These are phyloP conservation scores for Tupaia chinensis DNA, from an alignment of 2,113 vertebrate genomes.

Conservation along the genomic window DNA sequence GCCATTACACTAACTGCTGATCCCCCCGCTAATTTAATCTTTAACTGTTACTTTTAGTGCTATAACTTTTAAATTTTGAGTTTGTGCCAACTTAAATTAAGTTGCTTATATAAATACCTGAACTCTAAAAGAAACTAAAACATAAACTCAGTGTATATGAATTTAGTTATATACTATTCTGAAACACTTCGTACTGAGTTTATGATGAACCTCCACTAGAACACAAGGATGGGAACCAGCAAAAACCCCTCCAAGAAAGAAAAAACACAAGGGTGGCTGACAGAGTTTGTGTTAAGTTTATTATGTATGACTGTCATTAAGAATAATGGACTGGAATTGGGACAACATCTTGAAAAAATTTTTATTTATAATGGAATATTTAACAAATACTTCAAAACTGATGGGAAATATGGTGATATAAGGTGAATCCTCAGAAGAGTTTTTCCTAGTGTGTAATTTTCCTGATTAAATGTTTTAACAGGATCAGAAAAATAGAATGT, in stretches of 20 bases:
- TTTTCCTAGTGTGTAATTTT: not conserved
- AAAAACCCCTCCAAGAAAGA: too few relatives aligned
- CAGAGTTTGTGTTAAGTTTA: too few relatives aligned
- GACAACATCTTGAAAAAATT: not conserved
- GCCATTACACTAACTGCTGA: too few relatives aligned
- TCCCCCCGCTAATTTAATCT: too few relatives aligned
- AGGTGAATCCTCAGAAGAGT: not conserved
- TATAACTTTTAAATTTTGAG: not conserved
- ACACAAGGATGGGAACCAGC: not conserved
- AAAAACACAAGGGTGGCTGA: too few relatives aligned
- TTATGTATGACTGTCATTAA: too few relatives aligned
- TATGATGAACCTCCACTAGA: not conserved
- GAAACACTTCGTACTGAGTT: not conserved
- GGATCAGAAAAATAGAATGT: not conserved
- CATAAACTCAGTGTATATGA: not conserved
- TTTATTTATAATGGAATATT: not conserved
- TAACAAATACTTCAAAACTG: not conserved
- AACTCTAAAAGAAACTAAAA: not conserved
- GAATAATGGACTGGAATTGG: not conserved
- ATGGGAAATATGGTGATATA: not conserved
- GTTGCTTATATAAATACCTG: not conserved
- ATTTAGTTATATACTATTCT: not conserved
- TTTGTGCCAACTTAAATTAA: not conserved
- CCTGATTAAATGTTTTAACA: not conserved
- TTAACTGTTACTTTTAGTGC: too few relatives aligned